Evolutionary conservation across 1,140 invertebrate species (phyloP), one percentile per base, ranked within the genome.

Genomic region (Linepithema humile): DNA sequence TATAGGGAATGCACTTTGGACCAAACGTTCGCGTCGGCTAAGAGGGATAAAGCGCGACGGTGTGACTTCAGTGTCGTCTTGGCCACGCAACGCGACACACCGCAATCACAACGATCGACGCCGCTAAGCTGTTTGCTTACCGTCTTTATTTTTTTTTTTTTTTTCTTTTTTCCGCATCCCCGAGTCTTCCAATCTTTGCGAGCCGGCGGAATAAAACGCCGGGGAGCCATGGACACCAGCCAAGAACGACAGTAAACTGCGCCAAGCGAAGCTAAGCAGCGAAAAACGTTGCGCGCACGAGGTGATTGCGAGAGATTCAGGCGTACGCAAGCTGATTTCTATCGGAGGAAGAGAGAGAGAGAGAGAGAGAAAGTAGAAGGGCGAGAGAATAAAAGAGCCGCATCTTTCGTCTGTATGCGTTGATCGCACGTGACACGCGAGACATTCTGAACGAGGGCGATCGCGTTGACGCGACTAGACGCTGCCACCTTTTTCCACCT

Each of bases 1-100:
- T 82, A 59, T 40, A 90, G 91, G 92, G 90, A 92, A 82, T 85
- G 94, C 88, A 94, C 93, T 94, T 94, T 94, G 93, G 91, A 93
- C 94, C 89, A 93, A 93, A 92, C 93, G 91, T 86, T 85, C 53
- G 73, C 82, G 55, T 83, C 85, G 90, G 72, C 89, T 88, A 91
- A 93, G 87, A 91, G 90, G 90, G 93, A 93, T 94, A 94, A 93
- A 94, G 83, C 85, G 75, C 82, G 65, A 67, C 88, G 86, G 82
- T 77, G 86, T 89, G 89, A 86, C 91, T 91, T 92, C 93, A 94
- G 93, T 94, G 90, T 84, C 88, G 90, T 90, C 91, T 90, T 75
- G 91, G 89, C 92, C 88, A 89, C 87, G 83, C 87, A 90, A 53
- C 83, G 64, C 48, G 84, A 72, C 78, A 64, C 74, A 70, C 69